Evolutionary conservation across 2,113 vertebrate species (phyloP).

Genomic region (Gambusia holbrooki): DNA sequence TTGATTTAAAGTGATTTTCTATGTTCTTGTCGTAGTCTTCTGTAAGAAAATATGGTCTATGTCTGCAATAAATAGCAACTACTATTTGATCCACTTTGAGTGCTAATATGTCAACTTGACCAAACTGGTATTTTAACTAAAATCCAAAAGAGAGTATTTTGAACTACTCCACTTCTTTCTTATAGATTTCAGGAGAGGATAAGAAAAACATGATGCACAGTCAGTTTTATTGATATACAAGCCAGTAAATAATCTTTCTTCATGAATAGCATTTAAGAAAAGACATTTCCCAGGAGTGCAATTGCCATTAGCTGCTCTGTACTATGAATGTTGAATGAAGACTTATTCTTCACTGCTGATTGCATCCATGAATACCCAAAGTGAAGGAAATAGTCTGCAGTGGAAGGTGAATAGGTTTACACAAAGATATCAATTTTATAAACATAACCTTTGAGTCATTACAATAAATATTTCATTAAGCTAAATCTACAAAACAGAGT

Average conservation of each 20-base stretch:
- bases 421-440: slow-evolving; percentile 74
- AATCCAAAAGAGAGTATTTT: not conserved
- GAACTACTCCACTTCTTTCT: not conserved
- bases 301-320: slow-evolving; percentile 56
- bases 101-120: too few relatives aligned
- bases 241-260: slow-evolving; percentile 80
- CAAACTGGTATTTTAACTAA: too few relatives aligned
- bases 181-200: slow-evolving; percentile 29
- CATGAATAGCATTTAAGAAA: slow-evolving; percentile 79
- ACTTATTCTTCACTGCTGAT: slow-evolving; percentile 34
- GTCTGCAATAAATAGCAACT: too few relatives aligned
- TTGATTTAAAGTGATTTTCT: too few relatives aligned
- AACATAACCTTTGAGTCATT: slow-evolving; percentile 54
- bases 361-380: slow-evolving; percentile 41
- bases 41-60: too few relatives aligned
- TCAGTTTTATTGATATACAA: slow-evolving; percentile 92
- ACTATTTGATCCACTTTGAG: too few relatives aligned
- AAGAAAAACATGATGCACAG: slow-evolving; percentile 80
- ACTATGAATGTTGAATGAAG: slow-evolving; percentile 30
- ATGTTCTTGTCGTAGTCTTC: too few relatives aligned
- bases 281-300: slow-evolving; percentile 58
- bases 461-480: slow-evolving; percentile 76
- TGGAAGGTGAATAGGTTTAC: slow-evolving; percentile 81
- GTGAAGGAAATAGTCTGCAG: slow-evolving; percentile 79
- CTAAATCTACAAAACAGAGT: slow-evolving; percentile 68